Conservation (phyloP, 2,113 vertebrate genomes). For the Albula goreensis region DNA sequence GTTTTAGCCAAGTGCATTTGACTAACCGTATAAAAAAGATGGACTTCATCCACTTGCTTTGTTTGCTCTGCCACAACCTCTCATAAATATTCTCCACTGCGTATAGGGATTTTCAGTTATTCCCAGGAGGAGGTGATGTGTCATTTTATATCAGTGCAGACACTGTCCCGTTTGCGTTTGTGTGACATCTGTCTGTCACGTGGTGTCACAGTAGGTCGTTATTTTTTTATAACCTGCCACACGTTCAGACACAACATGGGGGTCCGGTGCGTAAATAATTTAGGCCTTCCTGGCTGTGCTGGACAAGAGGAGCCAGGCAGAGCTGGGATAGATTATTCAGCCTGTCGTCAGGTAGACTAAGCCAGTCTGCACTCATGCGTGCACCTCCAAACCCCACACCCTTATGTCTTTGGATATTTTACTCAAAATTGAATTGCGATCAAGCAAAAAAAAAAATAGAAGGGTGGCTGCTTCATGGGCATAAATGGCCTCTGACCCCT, state of each 20-base stretch:
- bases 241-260: conserved; percentile 40
- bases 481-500: conserved; percentile 4
- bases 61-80: background rate
- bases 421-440: too few relatives aligned
- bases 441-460: too few relatives aligned
- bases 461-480: background rate
- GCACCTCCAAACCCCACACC: background rate
- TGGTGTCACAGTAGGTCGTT: conserved; percentile 26
- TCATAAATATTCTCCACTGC: background rate
- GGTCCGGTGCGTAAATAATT: conserved; percentile 65
- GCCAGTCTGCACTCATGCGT: background rate
- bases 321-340: background rate
- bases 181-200: conserved; percentile 5
- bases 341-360: conserved; percentile 8
- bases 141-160: background rate
- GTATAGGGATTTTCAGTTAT: background rate
- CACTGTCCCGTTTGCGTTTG: background rate
- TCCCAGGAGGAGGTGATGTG: background rate
- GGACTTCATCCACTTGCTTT: background rate
- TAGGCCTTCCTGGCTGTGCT: conserved; percentile 37
- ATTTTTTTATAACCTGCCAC: conserved; percentile 39
- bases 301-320: conserved; percentile 1
- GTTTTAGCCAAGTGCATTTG: background rate
- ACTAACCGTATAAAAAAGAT: background rate
- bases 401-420: too few relatives aligned